phyloP scores from a whole-genome alignment of 2,888 invertebrate genomes.

The Galerucella calmariensis region DNA sequence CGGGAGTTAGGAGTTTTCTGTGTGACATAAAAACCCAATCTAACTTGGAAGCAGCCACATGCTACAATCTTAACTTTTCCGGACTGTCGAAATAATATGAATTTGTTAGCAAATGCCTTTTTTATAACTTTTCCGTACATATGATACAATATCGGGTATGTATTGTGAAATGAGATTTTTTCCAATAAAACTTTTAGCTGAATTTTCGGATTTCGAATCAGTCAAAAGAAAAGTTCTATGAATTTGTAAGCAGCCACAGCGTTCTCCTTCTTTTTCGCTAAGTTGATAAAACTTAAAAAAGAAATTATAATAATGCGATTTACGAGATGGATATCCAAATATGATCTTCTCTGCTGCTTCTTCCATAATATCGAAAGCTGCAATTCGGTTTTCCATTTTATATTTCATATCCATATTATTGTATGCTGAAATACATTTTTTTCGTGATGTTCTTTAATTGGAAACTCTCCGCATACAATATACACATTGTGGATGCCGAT shows the following conservation, averaged over 20 bases:
- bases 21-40: slow-evolving; percentile 59
- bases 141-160: slow-evolving; percentile 36
- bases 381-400: not conserved
- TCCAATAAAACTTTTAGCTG: slow-evolving; percentile 33
- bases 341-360: not conserved
- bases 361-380: not conserved
- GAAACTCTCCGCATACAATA: slow-evolving; percentile 4
- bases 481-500: not conserved
- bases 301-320: slow-evolving; percentile 3
- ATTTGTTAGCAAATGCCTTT: slow-evolving; percentile 50
- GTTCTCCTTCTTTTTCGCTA: not conserved
- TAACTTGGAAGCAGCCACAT: slow-evolving; percentile 58
- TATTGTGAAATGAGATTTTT: slow-evolving; percentile 36
- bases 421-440: not conserved
- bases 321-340: not conserved
- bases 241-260: slow-evolving; percentile 8
- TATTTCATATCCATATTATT: not conserved
- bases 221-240: slow-evolving; percentile 18
- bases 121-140: slow-evolving; percentile 45
- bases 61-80: slow-evolving; percentile 56
- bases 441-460: slow-evolving; percentile 25
- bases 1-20: slow-evolving; percentile 35
- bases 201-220: slow-evolving; percentile 20
- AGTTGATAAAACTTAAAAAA: slow-evolving; percentile 8
- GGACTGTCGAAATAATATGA: slow-evolving; percentile 53